Conservation (phyloP, 2,888 invertebrate genomes). For the Latheticus oryzae region DNA sequence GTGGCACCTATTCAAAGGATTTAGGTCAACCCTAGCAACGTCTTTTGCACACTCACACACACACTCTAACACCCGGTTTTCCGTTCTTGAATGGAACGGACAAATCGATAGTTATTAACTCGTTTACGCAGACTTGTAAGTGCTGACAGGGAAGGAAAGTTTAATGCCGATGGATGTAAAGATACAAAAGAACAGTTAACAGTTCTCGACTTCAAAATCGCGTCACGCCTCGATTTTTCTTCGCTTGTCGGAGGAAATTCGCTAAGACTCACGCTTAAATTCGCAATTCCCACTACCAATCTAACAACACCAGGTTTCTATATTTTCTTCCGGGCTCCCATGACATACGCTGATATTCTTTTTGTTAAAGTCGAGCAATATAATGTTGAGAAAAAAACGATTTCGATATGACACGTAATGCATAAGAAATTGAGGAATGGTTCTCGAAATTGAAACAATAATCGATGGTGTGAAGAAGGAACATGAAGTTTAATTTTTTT, state of each 20-base stretch:
- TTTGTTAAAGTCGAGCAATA: conserved; percentile 7
- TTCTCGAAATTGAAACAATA: neutral
- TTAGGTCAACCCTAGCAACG: conserved; percentile 34
- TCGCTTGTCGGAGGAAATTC: conserved; percentile 10
- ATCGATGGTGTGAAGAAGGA: no score
- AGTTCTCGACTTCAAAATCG: conserved; percentile 20
- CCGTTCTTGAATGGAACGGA: conserved; percentile 24
- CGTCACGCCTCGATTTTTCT: conserved; percentile 20
- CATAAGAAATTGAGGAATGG: neutral
- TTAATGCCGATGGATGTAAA: conserved; percentile 28
- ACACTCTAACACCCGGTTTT: no score
- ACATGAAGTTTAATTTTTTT: no score
- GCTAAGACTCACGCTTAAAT: conserved; percentile 19
- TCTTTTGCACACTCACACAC: conserved; percentile 4
- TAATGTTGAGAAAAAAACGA: neutral
- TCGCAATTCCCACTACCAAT: conserved; percentile 26
- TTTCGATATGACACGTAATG: neutral
- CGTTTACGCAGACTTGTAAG: conserved; percentile 38
- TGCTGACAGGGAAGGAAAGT: conserved; percentile 20
- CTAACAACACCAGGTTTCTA: conserved; percentile 17
- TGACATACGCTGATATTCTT: conserved; percentile 18
- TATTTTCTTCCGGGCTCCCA: conserved; percentile 17
- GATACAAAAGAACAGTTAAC: conserved; percentile 21
- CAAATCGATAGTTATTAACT: conserved; percentile 39
- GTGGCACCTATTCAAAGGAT: conserved; percentile 19